Evolutionary conservation across 1,140 invertebrate genomes (phyloP), one percentile per base, ranked within the genome.

Genomic region (Drosophila lowei): DNA sequence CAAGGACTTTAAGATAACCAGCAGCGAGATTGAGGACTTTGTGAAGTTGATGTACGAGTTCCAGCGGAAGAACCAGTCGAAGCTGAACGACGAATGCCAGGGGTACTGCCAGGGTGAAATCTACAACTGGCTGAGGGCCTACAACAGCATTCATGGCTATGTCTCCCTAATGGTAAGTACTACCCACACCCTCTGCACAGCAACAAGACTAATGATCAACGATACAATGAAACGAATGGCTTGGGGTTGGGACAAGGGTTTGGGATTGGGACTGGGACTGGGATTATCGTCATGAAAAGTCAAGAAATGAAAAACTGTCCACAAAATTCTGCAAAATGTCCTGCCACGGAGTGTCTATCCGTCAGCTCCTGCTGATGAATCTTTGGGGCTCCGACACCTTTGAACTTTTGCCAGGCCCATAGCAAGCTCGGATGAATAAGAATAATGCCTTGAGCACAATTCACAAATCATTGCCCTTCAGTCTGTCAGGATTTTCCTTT

Each of bases 141-240:
- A 91, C 68, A 91, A 90, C 44, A 61, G 60, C 44, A 67, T 91
- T 18, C 90, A 91, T 57, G 90, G 90, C 9, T 91, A 91, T 71
- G 84, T 91, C 9, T 89, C 90, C 2, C 61, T 91, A 1, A 48
- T 91, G 90, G 90, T 90, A 63, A 91, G 90, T 85, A 43, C n/a
- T 9, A 28, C n/a, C 7, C 8, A 11, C 9, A 7, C 25, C 28
- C 6, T 13, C 34, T 11, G 1, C 11, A 13, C 34, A 38, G 11
- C 34, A 13, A 38, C 34, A 38, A 38, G 34, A 38, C 34, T 38
- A 38, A 38, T 38, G 23, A 28, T 46, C 18, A 54, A 30, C 23
- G 38, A 34, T 13, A 59, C 9, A 48, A 7, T n/a, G 4, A 11
- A 38, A 34, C 0, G 30, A 34, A 34, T 34, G 30, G 3, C 3